phyloP scores from a whole-genome alignment of 2,797 vertebrate genomes.

The Pangasius macronema region DNA sequence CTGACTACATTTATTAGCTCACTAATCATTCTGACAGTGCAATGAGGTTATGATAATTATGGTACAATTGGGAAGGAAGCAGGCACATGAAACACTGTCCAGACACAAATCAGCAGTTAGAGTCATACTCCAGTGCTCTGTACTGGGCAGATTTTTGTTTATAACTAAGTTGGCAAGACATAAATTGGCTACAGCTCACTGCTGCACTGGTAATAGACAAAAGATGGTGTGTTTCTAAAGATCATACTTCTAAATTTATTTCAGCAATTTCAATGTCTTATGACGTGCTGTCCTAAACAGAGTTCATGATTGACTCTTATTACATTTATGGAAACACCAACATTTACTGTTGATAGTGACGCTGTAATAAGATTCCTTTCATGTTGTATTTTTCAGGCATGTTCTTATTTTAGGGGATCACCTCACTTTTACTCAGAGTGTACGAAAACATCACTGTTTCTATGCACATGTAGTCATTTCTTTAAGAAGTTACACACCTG shows the following conservation, averaged over 20 bases:
- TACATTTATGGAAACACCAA: background rate
- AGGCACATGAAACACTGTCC: slow-evolving; percentile 15
- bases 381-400: background rate
- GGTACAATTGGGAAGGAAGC: slow-evolving; percentile 18
- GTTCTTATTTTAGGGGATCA: background rate
- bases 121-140: background rate
- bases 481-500: background rate
- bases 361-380: background rate
- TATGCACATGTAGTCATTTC: background rate
- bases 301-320: background rate
- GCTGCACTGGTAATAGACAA: background rate
- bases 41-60: slow-evolving; percentile 15
- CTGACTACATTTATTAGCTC: background rate
- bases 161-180: slow-evolving; percentile 1
- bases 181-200: background rate
- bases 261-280: background rate
- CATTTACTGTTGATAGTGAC: background rate
- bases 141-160: slow-evolving; percentile 7
- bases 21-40: slow-evolving; percentile 15
- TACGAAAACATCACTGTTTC: background rate
- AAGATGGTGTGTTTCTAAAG: background rate
- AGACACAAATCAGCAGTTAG: slow-evolving; percentile 29
- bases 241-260: background rate
- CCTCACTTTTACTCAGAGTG: background rate
- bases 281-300: background rate